Percentiles rank a stretch among this genome's conserved stretches.
Conservation (phyloP, 2,888 invertebrate species). For the Heliconius hortense region DNA sequence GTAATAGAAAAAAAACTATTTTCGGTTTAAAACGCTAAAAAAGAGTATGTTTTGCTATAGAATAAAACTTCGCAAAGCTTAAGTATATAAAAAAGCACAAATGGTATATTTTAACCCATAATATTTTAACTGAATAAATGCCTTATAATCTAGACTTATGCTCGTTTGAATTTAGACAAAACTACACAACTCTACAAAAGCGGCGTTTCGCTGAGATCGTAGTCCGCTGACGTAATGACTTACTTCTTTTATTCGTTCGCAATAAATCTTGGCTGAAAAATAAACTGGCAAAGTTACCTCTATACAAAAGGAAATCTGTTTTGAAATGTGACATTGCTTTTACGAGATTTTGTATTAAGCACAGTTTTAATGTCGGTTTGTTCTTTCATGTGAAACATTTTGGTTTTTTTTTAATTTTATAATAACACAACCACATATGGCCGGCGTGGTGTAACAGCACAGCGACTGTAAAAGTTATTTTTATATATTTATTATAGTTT, state of each 20-base stretch:
- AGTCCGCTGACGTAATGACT: slow-evolving; percentile 33
- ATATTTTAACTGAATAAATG: not conserved
- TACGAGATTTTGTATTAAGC: slow-evolving; percentile 11
- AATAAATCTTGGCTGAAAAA: slow-evolving; percentile 37
- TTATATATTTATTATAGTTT: too few relatives aligned
- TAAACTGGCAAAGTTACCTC: slow-evolving; percentile 31
- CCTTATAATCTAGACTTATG: slow-evolving; percentile 16
- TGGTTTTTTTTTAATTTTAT: not conserved
- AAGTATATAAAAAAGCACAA: not conserved
- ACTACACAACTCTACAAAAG: slow-evolving; percentile 16
- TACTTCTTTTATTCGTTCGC: slow-evolving; percentile 29
- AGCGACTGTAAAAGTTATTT: not conserved
- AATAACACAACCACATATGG: not conserved
- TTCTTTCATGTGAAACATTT: not conserved
- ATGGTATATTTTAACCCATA: not conserved
- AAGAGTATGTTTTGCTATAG: not conserved
- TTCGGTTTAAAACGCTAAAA: not conserved
- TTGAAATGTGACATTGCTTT: slow-evolving; percentile 24
- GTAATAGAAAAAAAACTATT: too few relatives aligned
- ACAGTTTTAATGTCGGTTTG: slow-evolving; percentile 1
- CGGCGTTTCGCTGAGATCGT: slow-evolving; percentile 24
- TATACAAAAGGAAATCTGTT: slow-evolving; percentile 31
- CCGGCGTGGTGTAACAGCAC: not conserved
- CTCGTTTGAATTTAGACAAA: slow-evolving; percentile 26
- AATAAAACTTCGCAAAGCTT: not conserved